These are phyloP conservation scores for Drosophila tristis DNA, from an alignment of 1,140 invertebrate species.

Conservation along the genomic window DNA sequence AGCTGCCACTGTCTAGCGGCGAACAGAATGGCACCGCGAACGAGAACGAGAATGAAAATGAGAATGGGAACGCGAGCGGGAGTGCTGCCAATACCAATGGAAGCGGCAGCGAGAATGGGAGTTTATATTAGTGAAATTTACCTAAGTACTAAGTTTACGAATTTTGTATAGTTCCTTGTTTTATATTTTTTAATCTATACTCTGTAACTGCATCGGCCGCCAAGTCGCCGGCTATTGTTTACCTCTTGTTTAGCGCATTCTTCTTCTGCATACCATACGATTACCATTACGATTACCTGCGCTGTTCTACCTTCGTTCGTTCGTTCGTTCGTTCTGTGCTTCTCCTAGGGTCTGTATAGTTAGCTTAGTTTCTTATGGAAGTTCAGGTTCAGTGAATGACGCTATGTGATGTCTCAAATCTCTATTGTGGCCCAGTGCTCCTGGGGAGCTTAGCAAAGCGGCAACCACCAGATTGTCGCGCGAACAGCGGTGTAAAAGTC, in stretches of 20 bases:
- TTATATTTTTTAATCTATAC: conserved; percentile 70
- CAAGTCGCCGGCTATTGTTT: conserved; percentile 55
- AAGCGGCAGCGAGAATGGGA: conserved; percentile 53
- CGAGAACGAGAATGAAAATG: conserved; percentile 26
- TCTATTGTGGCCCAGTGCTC: conserved; percentile 76
- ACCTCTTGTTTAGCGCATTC: conserved; percentile 53
- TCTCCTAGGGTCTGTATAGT: conserved; percentile 74
- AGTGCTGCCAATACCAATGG: conserved; percentile 34
- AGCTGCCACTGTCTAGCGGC: conserved; percentile 39
- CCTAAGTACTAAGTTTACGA: conserved; percentile 74
- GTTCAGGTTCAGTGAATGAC: conserved; percentile 72
- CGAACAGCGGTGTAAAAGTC: conserved; percentile 29
- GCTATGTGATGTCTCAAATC: conserved; percentile 83
- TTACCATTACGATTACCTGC: conserved; percentile 42
- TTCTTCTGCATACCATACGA: conserved; percentile 54
- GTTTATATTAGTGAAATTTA: conserved; percentile 78
- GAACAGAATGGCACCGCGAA: conserved; percentile 35
- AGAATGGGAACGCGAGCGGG: conserved; percentile 33
- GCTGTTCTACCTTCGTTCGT: conserved; percentile 13
- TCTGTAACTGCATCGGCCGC: conserved; percentile 48
- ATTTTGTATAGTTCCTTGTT: conserved; percentile 82
- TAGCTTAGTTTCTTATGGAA: conserved; percentile 70
- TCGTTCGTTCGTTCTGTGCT: conserved; percentile 58
- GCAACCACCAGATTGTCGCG: conserved; percentile 14
- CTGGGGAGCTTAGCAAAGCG: conserved; percentile 57